These are phyloP conservation scores for Megalurothrips usitatus DNA, from an alignment of 2,888 invertebrate species.

Conservation along the genomic window DNA sequence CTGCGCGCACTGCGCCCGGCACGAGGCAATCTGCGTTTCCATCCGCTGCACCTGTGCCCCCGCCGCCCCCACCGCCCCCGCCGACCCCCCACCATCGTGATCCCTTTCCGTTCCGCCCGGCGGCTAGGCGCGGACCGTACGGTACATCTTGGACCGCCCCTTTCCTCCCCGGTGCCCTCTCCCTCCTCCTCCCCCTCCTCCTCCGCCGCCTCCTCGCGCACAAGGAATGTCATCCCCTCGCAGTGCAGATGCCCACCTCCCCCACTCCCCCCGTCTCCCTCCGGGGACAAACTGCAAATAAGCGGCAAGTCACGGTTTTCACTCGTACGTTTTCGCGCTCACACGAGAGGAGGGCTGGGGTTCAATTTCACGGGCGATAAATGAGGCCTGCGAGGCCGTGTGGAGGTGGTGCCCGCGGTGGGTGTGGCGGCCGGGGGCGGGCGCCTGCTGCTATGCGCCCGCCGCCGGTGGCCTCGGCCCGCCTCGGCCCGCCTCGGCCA, in stretches of 20 bases:
- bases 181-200: too few species aligned
- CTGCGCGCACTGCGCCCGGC: neutral
- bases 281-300: slow-evolving; percentile 5
- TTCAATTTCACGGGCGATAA: neutral
- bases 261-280: neutral
- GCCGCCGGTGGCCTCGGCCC: too few species aligned
- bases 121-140: too few species aligned
- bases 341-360: too few species aligned
- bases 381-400: neutral
- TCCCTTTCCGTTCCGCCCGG: too few species aligned
- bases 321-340: neutral
- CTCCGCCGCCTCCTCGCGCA: too few species aligned
- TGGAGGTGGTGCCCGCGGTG: too few species aligned
- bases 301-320: neutral
- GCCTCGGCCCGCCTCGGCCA: neutral
- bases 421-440: neutral
- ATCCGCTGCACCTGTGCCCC: neutral
- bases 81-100: too few species aligned
- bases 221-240: too few species aligned
- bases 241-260: neutral
- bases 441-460: neutral
- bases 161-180: too few species aligned
- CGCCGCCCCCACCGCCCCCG: neutral
- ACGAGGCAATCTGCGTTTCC: neutral
- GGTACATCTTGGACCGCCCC: too few species aligned